A percentile compares a stretch with the other conserved stretches of the same genome.
These are phyloP conservation scores for Jacana jacana DNA, from an alignment of 2,113 vertebrate genomes.

Conservation along the genomic window DNA sequence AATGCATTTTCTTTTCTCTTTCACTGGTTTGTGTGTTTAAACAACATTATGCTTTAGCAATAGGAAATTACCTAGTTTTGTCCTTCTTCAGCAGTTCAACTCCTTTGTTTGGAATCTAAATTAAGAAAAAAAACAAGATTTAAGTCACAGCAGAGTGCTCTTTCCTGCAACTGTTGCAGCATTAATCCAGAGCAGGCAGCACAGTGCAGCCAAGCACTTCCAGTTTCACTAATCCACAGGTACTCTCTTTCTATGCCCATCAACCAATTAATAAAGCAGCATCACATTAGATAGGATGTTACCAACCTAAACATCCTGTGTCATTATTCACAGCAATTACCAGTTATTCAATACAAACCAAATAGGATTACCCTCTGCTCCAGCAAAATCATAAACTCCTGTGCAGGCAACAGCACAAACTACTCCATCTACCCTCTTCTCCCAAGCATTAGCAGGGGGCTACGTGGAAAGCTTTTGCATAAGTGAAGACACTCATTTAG, in stretches of 20 bases:
- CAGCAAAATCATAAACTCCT: not conserved
- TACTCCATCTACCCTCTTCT: not conserved
- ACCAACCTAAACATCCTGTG: not conserved
- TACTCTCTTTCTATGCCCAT: not conserved
- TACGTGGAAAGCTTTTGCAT: not conserved
- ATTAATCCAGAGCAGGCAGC: not conserved
- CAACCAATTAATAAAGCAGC: not conserved
- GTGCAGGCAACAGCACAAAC: not conserved
- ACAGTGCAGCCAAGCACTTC: not conserved
- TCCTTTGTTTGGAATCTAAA: conserved; percentile 82
- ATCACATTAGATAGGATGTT: not conserved
- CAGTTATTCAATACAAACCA: not conserved
- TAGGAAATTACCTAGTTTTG: conserved; percentile 78
- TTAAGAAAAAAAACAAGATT: not conserved
- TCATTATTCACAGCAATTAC: not conserved
- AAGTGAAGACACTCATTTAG: not conserved
- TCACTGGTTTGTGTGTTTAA: no score
- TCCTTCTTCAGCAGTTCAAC: conserved; percentile 82
- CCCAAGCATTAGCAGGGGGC: not conserved
- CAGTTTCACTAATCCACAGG: not conserved
- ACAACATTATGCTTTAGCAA: not conserved
- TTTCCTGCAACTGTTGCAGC: not conserved
- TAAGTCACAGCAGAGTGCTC: not conserved
- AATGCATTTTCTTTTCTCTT: no score
- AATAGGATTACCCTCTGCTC: not conserved